Conservation (phyloP, 2,888 invertebrate species). For the Melipona beecheii region DNA sequence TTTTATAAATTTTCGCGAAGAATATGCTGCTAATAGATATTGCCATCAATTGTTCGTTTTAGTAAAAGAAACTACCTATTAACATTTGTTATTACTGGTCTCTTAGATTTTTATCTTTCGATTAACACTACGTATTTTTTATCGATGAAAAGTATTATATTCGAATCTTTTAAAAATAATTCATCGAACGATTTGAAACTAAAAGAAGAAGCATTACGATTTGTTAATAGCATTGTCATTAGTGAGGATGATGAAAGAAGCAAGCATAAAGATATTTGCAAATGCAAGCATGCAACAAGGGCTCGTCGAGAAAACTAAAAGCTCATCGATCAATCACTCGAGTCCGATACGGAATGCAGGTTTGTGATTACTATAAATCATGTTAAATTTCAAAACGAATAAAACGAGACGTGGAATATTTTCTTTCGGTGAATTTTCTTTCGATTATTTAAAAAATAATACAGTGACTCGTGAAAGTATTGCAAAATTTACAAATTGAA, state of each 20-base stretch:
- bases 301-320: slow-evolving; percentile 29
- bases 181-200: not conserved
- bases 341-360: slow-evolving; percentile 40
- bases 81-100: not conserved
- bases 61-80: not conserved
- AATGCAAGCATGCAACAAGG: slow-evolving; percentile 57
- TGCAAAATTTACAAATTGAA: too few species aligned
- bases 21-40: not conserved
- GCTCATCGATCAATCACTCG: slow-evolving; percentile 22
- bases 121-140: not conserved
- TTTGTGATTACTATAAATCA: not conserved
- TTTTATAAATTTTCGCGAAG: not conserved
- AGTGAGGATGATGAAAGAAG: slow-evolving; percentile 43
- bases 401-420: not conserved
- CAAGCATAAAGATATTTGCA: slow-evolving; percentile 59
- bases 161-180: not conserved
- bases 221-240: slow-evolving; percentile 14
- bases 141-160: not conserved
- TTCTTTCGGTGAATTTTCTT: not conserved
- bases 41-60: not conserved
- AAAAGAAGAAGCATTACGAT: not conserved
- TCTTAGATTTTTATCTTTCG: not conserved
- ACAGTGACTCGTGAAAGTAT: too few species aligned
- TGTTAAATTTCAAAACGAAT: not conserved
- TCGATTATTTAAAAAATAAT: not conserved